These are phyloP conservation scores for Nomada goodeniana DNA, from an alignment of 2,888 invertebrate species.

Conservation along the genomic window DNA sequence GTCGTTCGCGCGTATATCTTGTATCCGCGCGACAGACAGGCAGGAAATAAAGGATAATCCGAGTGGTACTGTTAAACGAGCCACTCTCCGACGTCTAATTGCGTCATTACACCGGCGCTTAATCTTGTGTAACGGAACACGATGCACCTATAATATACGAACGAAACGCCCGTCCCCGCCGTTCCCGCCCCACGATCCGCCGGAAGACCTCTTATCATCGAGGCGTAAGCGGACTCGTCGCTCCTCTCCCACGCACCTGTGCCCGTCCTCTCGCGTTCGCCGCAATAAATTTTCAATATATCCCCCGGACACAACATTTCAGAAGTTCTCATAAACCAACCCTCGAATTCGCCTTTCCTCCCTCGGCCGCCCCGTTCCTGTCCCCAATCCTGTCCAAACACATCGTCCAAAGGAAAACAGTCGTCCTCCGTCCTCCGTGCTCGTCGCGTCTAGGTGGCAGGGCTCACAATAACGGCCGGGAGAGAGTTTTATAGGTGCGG, in stretches of 20 bases:
- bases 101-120: constrained; percentile 4
- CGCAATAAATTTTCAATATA: constrained; percentile 47
- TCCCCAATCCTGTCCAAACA: constrained; percentile 6
- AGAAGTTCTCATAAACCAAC: constrained; percentile 53
- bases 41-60: constrained; percentile 2
- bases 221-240: background rate
- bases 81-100: constrained; percentile 8
- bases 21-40: background rate
- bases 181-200: background rate
- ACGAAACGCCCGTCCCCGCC: background rate
- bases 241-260: background rate
- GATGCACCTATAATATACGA: background rate
- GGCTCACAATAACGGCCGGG: constrained; percentile 77
- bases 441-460: constrained; percentile 63
- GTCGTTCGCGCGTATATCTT: background rate
- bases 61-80: constrained; percentile 23
- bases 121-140: constrained; percentile 21
- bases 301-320: constrained; percentile 11
- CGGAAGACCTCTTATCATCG: background rate
- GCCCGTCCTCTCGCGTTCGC: background rate
- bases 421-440: constrained; percentile 21
- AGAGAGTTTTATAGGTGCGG: constrained; percentile 80
- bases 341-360: constrained; percentile 21
- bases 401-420: constrained; percentile 56
- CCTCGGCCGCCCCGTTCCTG: background rate